These are phyloP conservation scores for Lepidothrix coronata DNA, from an alignment of 2,113 vertebrate species.

Conservation along the genomic window DNA sequence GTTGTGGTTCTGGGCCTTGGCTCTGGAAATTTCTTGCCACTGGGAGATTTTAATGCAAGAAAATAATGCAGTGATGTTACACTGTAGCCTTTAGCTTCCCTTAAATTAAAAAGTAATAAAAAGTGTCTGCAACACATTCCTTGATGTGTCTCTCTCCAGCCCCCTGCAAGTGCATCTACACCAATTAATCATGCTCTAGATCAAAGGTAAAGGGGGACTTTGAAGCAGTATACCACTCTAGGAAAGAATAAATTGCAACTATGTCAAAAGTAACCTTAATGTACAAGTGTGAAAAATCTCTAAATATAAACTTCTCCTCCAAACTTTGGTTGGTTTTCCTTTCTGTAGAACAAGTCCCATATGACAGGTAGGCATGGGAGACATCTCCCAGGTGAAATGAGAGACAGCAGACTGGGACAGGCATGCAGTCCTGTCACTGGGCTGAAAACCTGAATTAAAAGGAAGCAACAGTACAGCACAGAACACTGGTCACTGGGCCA, in stretches of 20 bases:
- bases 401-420: not conserved
- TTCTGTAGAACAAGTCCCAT: not conserved
- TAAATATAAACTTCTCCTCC: not conserved
- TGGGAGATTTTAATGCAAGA: not conserved
- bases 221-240: not conserved
- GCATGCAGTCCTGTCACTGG: not conserved
- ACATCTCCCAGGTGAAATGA: not conserved
- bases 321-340: not conserved
- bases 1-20: not conserved
- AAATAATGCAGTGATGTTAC: not conserved
- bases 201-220: not conserved
- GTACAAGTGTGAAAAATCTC: not conserved
- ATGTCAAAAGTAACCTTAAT: not conserved
- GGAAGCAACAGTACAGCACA: not conserved
- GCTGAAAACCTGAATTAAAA: not conserved
- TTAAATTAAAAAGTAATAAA: not conserved
- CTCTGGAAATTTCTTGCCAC: not conserved
- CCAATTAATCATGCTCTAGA: not conserved
- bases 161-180: not conserved
- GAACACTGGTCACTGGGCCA: not conserved
- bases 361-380: not conserved
- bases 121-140: not conserved
- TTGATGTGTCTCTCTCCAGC: not conserved
- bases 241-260: not conserved
- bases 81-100: not conserved